Conservation (phyloP, 2,797 vertebrate species). For the Rhyacichthys aspro region DNA sequence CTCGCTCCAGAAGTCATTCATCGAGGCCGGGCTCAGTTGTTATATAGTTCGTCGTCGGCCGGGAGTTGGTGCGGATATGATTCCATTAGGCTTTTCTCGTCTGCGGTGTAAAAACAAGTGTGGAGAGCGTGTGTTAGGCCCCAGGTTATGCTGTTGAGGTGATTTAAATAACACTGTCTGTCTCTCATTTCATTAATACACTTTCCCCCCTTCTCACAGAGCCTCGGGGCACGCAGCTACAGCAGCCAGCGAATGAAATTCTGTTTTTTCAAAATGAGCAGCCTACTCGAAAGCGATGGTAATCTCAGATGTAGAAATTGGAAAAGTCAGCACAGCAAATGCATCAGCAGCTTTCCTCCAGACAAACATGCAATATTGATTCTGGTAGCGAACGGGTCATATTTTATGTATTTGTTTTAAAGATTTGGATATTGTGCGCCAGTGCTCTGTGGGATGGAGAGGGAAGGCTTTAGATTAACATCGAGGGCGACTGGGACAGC, state of each 20-base stretch:
- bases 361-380: conserved; percentile 78
- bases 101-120: conserved; percentile 59
- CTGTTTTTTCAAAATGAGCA: conserved; percentile 76
- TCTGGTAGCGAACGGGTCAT: conserved; percentile 67
- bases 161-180: conserved; percentile 80
- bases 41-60: conserved; percentile 4
- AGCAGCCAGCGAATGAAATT: conserved; percentile 73
- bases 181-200: conserved; percentile 77
- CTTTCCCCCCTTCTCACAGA: conserved; percentile 51
- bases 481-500: conserved; percentile 48
- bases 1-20: neutral
- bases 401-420: conserved; percentile 77
- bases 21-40: conserved; percentile 3
- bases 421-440: conserved; percentile 61
- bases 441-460: conserved; percentile 22
- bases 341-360: conserved; percentile 71
- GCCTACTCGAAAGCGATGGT: conserved; percentile 72
- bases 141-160: conserved; percentile 67
- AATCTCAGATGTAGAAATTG: conserved; percentile 79
- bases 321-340: conserved; percentile 77
- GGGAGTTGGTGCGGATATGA: conserved; percentile 43
- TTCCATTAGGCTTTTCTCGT: conserved; percentile 41
- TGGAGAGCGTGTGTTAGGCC: conserved; percentile 57
- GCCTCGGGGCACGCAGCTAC: conserved; percentile 64
- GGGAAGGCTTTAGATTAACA: conserved; percentile 46